These are phyloP conservation scores for Cathartes aura DNA, from an alignment of 2,113 vertebrate genomes.

Conservation along the genomic window DNA sequence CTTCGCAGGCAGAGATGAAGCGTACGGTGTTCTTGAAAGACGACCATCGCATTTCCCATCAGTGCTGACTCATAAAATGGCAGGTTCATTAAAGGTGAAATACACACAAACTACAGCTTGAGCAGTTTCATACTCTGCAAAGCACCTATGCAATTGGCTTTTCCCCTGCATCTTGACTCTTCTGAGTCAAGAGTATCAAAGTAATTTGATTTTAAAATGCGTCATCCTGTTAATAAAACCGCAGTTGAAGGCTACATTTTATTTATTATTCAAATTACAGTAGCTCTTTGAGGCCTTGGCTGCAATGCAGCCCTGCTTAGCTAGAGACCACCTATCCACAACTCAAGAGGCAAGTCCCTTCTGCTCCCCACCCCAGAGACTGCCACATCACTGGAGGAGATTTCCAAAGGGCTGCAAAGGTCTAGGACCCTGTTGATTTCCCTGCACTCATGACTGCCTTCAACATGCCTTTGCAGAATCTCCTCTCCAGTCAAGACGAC, in stretches of 20 bases:
- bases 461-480: neutral
- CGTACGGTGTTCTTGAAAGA: neutral
- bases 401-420: neutral
- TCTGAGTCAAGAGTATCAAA: neutral
- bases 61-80: slow-evolving; percentile 28
- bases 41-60: neutral
- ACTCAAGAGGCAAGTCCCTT: neutral
- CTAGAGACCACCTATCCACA: neutral
- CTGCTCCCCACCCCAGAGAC: neutral
- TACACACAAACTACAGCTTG: neutral
- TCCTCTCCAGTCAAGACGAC: neutral
- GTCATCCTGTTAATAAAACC: neutral
- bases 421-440: neutral
- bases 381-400: fast-evolving
- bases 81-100: slow-evolving; percentile 14
- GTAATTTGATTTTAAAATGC: slow-evolving; percentile 30
- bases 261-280: slow-evolving; percentile 13
- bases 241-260: neutral
- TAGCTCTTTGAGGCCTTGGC: neutral
- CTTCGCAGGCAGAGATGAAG: neutral
- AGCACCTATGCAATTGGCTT: neutral
- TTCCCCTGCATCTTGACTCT: neutral
- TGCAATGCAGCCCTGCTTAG: neutral
- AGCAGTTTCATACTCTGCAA: neutral
- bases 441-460: neutral